Percentiles rank a stretch among this genome's conserved stretches.
Conservation (phyloP, 2,113 vertebrate species). For the Oxygymnocypris stewartii region DNA sequence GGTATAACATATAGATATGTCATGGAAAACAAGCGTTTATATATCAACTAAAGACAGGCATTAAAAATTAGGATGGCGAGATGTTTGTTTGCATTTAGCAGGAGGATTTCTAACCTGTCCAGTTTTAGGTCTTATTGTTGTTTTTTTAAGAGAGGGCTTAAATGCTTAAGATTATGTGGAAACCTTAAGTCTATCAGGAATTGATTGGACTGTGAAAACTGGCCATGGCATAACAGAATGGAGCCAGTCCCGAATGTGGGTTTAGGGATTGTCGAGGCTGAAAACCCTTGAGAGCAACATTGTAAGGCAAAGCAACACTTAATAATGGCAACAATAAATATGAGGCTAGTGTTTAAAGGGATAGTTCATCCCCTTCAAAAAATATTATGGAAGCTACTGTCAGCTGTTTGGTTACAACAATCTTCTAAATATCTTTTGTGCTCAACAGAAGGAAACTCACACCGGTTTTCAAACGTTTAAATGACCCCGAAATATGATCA, state of each 20-base stretch:
- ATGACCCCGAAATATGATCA: too few relatives aligned
- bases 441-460: too few relatives aligned
- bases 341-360: background rate
- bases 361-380: too few relatives aligned
- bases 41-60: constrained; percentile 21
- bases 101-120: background rate
- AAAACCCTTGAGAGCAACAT: background rate
- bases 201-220: background rate
- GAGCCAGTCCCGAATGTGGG: background rate
- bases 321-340: background rate
- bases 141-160: background rate
- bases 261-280: background rate
- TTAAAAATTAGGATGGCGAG: background rate
- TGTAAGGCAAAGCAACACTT: background rate
- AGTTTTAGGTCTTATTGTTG: background rate
- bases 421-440: too few relatives aligned
- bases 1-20: constrained; percentile 54
- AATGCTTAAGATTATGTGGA: background rate
- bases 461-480: too few relatives aligned
- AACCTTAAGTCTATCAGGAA: background rate
- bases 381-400: too few relatives aligned
- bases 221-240: background rate
- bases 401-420: too few relatives aligned
- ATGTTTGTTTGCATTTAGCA: background rate
- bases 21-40: constrained; percentile 34